Evolutionary conservation across 1,140 invertebrate species (phyloP).

Genomic region (Thaumetopoea pityocampa): DNA sequence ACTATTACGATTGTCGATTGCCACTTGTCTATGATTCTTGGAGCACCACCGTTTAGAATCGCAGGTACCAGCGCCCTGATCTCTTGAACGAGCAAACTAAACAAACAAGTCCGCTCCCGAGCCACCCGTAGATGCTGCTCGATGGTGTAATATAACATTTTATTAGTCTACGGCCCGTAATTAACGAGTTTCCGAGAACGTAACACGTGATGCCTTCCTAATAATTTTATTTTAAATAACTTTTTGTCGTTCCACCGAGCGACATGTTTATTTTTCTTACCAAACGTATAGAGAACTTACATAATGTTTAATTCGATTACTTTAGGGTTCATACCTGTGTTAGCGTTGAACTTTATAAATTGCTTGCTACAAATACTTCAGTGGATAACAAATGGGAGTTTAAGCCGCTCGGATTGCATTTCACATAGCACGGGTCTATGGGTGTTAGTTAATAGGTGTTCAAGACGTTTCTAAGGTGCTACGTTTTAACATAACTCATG

Average conservation of each 20-base stretch:
- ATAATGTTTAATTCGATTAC: constrained; percentile 19
- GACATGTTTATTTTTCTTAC: constrained; percentile 53
- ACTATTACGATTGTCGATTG: too few relatives aligned
- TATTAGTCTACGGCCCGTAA: constrained; percentile 53
- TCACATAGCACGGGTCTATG: too few relatives aligned
- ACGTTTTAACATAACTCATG: constrained; percentile 21
- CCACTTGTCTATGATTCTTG: too few relatives aligned
- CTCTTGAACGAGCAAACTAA: not conserved
- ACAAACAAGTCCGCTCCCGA: not conserved
- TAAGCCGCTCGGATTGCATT: too few relatives aligned
- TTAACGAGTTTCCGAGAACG: constrained; percentile 53
- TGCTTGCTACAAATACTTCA: not conserved
- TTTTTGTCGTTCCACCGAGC: constrained; percentile 49
- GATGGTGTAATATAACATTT: constrained; percentile 36
- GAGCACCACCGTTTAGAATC: too few relatives aligned
- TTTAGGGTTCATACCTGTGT: not conserved
- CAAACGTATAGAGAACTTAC: too few relatives aligned
- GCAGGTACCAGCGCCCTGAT: not conserved
- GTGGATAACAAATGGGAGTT: not conserved
- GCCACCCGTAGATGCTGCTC: constrained; percentile 5
- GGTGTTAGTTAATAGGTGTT: constrained; percentile 37
- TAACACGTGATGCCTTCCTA: constrained; percentile 35
- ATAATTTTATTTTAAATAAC: constrained; percentile 43
- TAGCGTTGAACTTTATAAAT: not conserved
- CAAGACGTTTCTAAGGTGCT: constrained; percentile 35